Evolutionary conservation across 2,113 vertebrate genomes (phyloP).

Genomic region (Proterorhinus semilunaris): DNA sequence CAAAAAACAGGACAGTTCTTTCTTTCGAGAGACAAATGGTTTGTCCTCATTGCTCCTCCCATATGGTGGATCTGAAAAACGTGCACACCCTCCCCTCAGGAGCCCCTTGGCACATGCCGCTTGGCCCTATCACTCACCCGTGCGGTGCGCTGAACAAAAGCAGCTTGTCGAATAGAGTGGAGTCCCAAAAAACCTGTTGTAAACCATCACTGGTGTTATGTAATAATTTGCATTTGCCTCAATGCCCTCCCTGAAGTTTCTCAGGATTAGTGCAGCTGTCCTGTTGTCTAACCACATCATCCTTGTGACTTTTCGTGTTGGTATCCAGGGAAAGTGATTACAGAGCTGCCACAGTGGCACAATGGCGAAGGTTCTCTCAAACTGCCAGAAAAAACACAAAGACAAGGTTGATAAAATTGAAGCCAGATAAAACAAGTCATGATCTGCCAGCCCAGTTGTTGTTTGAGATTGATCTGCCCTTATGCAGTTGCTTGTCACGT

Average conservation of each 20-base stretch:
- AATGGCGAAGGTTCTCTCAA: slow-evolving; percentile 31
- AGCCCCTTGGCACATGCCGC: slow-evolving; percentile 27
- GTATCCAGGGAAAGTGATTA: slow-evolving; percentile 25
- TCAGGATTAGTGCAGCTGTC: slow-evolving; percentile 43
- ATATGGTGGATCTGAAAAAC: slow-evolving; percentile 44
- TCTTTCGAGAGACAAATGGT: slow-evolving; percentile 32
- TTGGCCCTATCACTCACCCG: slow-evolving; percentile 33
- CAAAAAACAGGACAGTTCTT: slow-evolving; percentile 40
- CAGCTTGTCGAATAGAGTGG: slow-evolving; percentile 13
- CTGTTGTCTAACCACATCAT: slow-evolving; percentile 19
- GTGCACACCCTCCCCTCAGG: slow-evolving; percentile 6
- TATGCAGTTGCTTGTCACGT: neutral
- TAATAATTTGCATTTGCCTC: slow-evolving; percentile 19
- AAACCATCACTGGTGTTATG: slow-evolving; percentile 36
- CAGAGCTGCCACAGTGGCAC: neutral
- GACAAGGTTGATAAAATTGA: slow-evolving; percentile 19
- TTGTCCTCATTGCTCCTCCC: slow-evolving; percentile 47
- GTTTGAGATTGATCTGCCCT: slow-evolving; percentile 17
- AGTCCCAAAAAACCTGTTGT: slow-evolving; percentile 27
- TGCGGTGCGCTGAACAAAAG: slow-evolving; percentile 6
- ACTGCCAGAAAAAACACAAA: slow-evolving; percentile 41
- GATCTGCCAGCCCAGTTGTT: slow-evolving; percentile 3
- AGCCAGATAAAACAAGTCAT: slow-evolving; percentile 6
- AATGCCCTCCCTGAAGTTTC: slow-evolving; percentile 15
- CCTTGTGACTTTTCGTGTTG: slow-evolving; percentile 7